A percentile compares a stretch with the other conserved stretches of the same genome.
These are phyloP conservation scores for Dasyprocta punctata DNA, from an alignment of 2,113 vertebrate species.

Conservation along the genomic window DNA sequence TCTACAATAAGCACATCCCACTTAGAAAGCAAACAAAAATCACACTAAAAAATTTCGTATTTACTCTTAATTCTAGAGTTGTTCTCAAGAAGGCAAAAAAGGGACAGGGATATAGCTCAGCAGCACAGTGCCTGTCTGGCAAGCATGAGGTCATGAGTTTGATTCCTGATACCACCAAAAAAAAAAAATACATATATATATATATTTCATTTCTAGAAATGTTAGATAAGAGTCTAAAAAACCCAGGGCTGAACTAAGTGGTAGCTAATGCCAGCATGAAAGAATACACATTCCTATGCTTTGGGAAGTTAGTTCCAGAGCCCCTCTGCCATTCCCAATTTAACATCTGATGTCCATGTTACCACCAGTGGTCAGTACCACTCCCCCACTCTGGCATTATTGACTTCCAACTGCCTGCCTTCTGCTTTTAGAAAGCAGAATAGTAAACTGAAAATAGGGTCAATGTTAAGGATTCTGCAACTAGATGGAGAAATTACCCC, in stretches of 20 bases:
- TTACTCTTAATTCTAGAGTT: not conserved
- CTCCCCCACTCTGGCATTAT: too few species aligned
- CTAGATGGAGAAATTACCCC: not conserved
- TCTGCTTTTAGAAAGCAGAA: not conserved
- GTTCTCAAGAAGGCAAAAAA: too few species aligned
- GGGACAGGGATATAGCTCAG: too few species aligned
- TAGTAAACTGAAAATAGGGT: fast-evolving
- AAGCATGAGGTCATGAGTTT: too few species aligned
- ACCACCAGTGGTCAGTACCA: fast-evolving
- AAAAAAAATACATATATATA: too few species aligned
- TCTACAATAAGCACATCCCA: fast-evolving
- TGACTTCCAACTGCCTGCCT: fast-evolving
- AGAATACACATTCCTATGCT: fast-evolving
- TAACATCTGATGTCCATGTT: fast-evolving
- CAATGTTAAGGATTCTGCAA: not conserved
- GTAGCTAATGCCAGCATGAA: fast-evolving
- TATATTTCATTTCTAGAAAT: fast-evolving
- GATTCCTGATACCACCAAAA: too few species aligned
- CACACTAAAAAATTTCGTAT: fast-evolving
- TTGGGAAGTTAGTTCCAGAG: fast-evolving
- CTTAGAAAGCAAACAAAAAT: fast-evolving
- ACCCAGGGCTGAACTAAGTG: not conserved
- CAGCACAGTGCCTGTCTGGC: too few species aligned
- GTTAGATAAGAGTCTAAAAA: not conserved
- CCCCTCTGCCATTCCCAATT: not conserved